Conservation (phyloP, 1,140 invertebrate genomes). For the Drosophila seguyi region DNA sequence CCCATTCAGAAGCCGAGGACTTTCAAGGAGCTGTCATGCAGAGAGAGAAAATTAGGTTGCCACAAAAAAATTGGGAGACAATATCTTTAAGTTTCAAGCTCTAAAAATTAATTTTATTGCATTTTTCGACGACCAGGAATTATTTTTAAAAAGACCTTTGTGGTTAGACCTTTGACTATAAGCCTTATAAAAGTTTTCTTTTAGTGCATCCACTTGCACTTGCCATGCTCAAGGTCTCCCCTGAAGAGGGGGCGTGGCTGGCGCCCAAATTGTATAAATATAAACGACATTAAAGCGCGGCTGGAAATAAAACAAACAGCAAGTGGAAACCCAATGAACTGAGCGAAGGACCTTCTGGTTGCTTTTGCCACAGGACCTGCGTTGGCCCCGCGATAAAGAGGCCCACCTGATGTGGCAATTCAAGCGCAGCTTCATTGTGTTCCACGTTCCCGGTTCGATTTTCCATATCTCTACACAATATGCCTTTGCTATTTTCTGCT, state of each 20-base stretch:
- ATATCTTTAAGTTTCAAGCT: background rate
- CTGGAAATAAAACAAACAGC: constrained; percentile 81
- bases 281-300: constrained; percentile 81
- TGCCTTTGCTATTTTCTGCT: constrained; percentile 46
- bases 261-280: constrained; percentile 75
- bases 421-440: constrained; percentile 66
- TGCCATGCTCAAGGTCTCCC: constrained; percentile 22
- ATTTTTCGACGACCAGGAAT: background rate
- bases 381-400: constrained; percentile 21
- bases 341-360: constrained; percentile 41
- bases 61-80: background rate
- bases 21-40: constrained; percentile 3
- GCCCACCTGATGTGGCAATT: constrained; percentile 62
- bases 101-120: too few species aligned
- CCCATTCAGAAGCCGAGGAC: too few species aligned
- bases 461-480: constrained; percentile 80
- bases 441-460: constrained; percentile 55
- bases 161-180: background rate
- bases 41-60: background rate
- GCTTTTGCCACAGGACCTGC: constrained; percentile 1
- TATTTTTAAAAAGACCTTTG: background rate
- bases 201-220: constrained; percentile 50
- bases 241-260: constrained; percentile 18
- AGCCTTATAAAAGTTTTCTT: background rate
- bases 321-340: constrained; percentile 77